Conservation (phyloP, 1,140 invertebrate genomes). For the Orius laevigatus region DNA sequence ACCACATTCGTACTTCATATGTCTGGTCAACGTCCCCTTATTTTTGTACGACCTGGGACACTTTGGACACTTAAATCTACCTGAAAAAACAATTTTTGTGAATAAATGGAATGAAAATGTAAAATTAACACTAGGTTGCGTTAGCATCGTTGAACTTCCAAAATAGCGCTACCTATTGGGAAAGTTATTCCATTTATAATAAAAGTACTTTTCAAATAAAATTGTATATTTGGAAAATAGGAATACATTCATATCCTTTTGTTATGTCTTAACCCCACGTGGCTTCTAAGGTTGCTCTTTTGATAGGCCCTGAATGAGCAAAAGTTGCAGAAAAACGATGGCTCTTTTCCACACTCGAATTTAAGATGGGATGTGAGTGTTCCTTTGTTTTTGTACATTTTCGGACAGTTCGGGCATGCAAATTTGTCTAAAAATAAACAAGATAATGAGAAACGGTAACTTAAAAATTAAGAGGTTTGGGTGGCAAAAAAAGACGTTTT, state of each 20-base stretch:
- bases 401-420: slow-evolving; percentile 24
- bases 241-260: background rate
- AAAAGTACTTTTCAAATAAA: background rate
- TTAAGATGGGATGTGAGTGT: slow-evolving; percentile 34
- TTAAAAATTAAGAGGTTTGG: too few species aligned
- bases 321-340: slow-evolving; percentile 32
- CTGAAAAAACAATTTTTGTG: too few species aligned
- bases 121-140: too few species aligned
- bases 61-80: background rate
- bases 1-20: slow-evolving; percentile 30
- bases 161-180: too few species aligned
- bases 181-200: too few species aligned
- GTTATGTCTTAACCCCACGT: slow-evolving; percentile 22
- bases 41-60: slow-evolving; percentile 15
- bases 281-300: slow-evolving; percentile 30
- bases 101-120: too few species aligned
- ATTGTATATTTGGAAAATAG: background rate
- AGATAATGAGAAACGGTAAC: too few species aligned
- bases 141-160: too few species aligned
- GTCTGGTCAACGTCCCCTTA: slow-evolving; percentile 28
- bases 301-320: slow-evolving; percentile 34
- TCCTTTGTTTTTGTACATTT: slow-evolving; percentile 30
- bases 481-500: too few species aligned
- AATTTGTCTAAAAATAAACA: background rate
- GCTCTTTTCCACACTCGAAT: slow-evolving; percentile 38